These are phyloP conservation scores for Gadopsis bispinosus DNA, from an alignment of 2,797 vertebrate genomes.

Conservation along the genomic window DNA sequence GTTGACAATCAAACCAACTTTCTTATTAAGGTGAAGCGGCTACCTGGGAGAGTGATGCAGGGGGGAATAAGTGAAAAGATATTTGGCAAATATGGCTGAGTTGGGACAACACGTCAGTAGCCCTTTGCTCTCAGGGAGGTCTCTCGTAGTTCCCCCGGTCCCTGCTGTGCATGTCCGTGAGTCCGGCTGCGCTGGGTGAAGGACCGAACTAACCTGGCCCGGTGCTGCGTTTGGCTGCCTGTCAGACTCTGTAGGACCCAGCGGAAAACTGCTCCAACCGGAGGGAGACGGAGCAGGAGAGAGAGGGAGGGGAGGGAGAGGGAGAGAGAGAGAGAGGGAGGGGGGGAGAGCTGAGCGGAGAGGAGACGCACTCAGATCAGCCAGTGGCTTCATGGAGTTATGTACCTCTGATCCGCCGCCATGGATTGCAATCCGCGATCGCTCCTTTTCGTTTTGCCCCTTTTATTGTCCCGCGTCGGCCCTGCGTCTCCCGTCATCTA, in stretches of 20 bases:
- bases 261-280: slow-evolving; percentile 79
- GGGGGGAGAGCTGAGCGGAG: slow-evolving; percentile 68
- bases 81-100: neutral
- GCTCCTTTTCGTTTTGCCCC: slow-evolving; percentile 80
- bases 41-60: neutral
- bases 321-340: slow-evolving; percentile 16
- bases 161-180: neutral
- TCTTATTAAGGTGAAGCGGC: neutral
- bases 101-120: slow-evolving; percentile 5
- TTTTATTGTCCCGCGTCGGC: slow-evolving; percentile 79
- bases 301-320: slow-evolving; percentile 74
- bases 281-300: slow-evolving; percentile 67
- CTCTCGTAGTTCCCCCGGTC: neutral
- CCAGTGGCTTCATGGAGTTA: slow-evolving; percentile 95
- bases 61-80: neutral
- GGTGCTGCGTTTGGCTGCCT: slow-evolving; percentile 37
- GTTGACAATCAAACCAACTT: neutral
- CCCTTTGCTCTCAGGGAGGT: slow-evolving; percentile 6
- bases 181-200: no score
- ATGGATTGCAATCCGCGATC: slow-evolving; percentile 92
- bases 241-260: slow-evolving; percentile 84
- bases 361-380: slow-evolving; percentile 85
- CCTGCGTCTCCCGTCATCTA: slow-evolving; percentile 82
- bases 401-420: slow-evolving; percentile 92
- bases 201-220: slow-evolving; percentile 63